Conservation (phyloP, 1,140 invertebrate genomes). For the Cherax destructor region DNA sequence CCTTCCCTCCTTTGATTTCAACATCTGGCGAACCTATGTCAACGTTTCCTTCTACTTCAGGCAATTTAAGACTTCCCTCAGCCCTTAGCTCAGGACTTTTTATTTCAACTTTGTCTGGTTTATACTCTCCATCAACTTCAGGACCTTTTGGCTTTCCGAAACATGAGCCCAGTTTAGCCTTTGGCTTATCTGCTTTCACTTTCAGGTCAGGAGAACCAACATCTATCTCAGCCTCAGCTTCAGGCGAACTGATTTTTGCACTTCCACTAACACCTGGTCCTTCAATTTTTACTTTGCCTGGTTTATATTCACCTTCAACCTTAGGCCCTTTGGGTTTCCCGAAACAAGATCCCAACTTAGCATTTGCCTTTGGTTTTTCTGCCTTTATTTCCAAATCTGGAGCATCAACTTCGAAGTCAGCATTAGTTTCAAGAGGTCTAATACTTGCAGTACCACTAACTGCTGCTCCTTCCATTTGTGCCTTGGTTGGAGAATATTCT, state of each 20-base stretch:
- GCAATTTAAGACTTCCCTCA: slow-evolving; percentile 14
- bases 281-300: slow-evolving; percentile 15
- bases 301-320: slow-evolving; percentile 14
- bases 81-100: slow-evolving; percentile 23
- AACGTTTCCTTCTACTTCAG: slow-evolving; percentile 3
- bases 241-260: background rate
- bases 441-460: background rate
- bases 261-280: background rate
- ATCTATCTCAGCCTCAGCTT: background rate
- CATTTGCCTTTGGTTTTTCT: slow-evolving; percentile 29
- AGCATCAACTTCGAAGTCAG: slow-evolving; percentile 6
- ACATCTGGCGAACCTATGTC: slow-evolving; percentile 16
- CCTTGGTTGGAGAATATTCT: slow-evolving; percentile 14
- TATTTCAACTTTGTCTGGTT: slow-evolving; percentile 33
- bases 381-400: slow-evolving; percentile 42
- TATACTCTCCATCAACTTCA: slow-evolving; percentile 30
- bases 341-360: slow-evolving; percentile 61
- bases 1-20: slow-evolving; percentile 30
- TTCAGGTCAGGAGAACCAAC: background rate
- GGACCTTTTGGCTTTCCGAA: slow-evolving; percentile 48
- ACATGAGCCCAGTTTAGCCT: slow-evolving; percentile 44
- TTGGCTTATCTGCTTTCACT: slow-evolving; percentile 10
- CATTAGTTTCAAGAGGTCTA: background rate
- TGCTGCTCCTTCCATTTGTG: slow-evolving; percentile 24
- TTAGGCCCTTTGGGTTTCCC: slow-evolving; percentile 14